Evolutionary conservation across 2,113 vertebrate genomes (phyloP), one percentile per base, ranked within the genome.

Genomic region (Salvelinus alpinus): DNA sequence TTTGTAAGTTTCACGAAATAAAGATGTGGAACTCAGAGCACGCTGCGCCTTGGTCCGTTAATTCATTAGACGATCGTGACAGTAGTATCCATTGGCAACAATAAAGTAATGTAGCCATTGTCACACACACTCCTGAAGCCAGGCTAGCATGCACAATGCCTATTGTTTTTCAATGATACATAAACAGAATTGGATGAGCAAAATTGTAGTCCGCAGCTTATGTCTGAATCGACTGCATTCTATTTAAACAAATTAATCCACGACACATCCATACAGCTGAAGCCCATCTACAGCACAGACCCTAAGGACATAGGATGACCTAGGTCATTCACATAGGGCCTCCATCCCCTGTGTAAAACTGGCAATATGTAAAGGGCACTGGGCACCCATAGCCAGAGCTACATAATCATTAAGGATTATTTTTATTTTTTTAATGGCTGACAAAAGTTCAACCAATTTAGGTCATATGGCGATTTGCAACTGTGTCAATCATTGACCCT

Each of bases 21-120:
- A 25, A 25, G 25, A 25, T 25, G 1, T 25, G 25, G 25, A 25
- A 25, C 25, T 25, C 25, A 25, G 25, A 25, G 25, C 25, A 25
- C 25, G 25, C 25, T 25, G 25, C 25, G 25, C 25, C 25, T 25
- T 25, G 25, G 25, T 25, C 25, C 1, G 25, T 25, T 25, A 25
- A 25, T 25, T 24, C 24, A 24, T 24, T 25, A 25, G 25, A 25
- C 25, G 25, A 25, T 25, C 25, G 25, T 25, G 25, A 25, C 25
- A 25, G 85, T 81, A 86, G 38, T 81, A 86, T 86, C 86, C 87
- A 88, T 87, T 91, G 83, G 78, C 85, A 87, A 88, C 86, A 89
- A 87, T 87, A 5, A 38, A 78, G 38, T 11, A 44, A 44, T 44
- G 54, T 24, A 76, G 80, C 74, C 73, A 77, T 77, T 71, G 85